These are phyloP conservation scores for Sebastes trivittatus DNA, from an alignment of 2,797 vertebrate species.

Conservation along the genomic window DNA sequence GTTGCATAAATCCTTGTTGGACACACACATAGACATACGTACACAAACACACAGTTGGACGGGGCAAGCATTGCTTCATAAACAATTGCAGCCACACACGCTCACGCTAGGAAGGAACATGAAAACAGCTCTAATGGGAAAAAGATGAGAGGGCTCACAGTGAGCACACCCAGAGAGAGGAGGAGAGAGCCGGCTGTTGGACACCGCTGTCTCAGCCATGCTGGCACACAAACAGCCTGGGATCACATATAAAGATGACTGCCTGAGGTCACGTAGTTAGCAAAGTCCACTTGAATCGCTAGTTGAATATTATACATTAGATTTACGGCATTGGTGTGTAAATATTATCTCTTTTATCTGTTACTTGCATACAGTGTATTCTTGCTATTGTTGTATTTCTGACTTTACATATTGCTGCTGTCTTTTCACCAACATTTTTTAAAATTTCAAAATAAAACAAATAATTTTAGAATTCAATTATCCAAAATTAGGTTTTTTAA, in stretches of 20 bases:
- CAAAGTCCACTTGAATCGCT: not conserved
- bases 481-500: not conserved
- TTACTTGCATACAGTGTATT: not conserved
- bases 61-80: conserved; percentile 58
- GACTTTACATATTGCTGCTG: not conserved
- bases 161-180: conserved; percentile 62
- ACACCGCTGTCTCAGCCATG: conserved; percentile 52
- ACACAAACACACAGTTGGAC: conserved; percentile 37
- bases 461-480: not conserved
- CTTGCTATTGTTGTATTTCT: not conserved
- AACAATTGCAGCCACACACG: conserved; percentile 76
- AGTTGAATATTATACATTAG: not conserved
- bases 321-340: not conserved
- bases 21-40: not conserved
- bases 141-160: conserved; percentile 78
- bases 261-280: conserved; percentile 13
- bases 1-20: conserved; percentile 4
- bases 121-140: conserved; percentile 79
- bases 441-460: not conserved
- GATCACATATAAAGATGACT: conserved; percentile 20
- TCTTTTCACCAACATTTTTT: not conserved
- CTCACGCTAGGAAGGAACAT: conserved; percentile 71
- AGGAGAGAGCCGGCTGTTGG: conserved; percentile 46
- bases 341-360: not conserved
- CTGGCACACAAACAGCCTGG: conserved; percentile 25